Evolutionary conservation across 2,797 vertebrate genomes (phyloP).

Genomic region (Molossus molossus): DNA sequence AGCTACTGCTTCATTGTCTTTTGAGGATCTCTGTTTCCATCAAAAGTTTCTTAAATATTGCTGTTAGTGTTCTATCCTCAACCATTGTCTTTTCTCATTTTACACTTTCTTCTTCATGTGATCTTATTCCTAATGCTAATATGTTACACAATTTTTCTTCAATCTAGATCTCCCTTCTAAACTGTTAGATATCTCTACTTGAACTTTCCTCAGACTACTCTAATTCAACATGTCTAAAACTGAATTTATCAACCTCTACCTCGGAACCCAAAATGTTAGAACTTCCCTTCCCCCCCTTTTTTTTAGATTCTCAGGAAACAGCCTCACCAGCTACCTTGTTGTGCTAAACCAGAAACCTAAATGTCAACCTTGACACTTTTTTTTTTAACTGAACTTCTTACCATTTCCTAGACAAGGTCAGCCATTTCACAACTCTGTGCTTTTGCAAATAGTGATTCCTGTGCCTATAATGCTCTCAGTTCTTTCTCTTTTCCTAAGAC

Average conservation of each 20-base stretch:
- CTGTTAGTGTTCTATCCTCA: neutral
- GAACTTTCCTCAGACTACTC: constrained; percentile 1
- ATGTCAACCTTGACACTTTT: neutral
- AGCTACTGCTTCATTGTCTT: neutral
- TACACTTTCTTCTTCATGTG: neutral
- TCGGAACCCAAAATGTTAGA: neutral
- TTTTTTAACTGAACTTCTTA: constrained; percentile 30
- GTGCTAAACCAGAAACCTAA: constrained; percentile 11
- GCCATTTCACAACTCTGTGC: neutral
- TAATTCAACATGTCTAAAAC: constrained; percentile 23
- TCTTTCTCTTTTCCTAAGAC: neutral
- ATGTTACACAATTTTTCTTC: constrained; percentile 44
- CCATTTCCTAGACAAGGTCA: neutral
- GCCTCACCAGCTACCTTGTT: neutral
- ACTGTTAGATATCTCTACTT: neutral
- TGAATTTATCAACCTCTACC: neutral
- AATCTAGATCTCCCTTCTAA: constrained; percentile 5
- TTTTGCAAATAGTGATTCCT: constrained; percentile 18
- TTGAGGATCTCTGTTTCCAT: neutral
- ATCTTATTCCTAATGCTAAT: constrained; percentile 42
- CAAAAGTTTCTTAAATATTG: constrained; percentile 23
- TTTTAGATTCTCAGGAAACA: constrained; percentile 53
- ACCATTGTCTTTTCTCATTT: constrained; percentile 54
- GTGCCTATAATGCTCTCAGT: neutral
- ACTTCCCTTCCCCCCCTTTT: neutral